Conservation (phyloP, 2,113 vertebrate species). For the Pachyramphus minor region DNA sequence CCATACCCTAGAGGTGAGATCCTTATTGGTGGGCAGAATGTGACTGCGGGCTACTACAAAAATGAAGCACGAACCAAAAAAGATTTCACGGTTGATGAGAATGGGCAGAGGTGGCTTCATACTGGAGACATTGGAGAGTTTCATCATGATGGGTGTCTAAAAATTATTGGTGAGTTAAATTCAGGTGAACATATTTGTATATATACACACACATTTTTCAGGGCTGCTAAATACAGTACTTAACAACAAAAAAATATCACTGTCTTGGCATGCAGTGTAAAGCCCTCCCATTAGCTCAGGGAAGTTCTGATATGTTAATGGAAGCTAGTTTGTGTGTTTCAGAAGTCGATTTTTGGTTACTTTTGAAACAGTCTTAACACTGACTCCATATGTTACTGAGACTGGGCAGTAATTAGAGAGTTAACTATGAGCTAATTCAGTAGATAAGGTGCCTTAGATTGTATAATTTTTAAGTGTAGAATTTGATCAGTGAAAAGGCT, state of each 20-base stretch:
- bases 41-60: constrained; percentile 98
- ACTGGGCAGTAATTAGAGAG: neutral
- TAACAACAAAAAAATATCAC: accelerated
- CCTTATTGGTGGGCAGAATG: constrained; percentile 89
- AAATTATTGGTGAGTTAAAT: constrained; percentile 89
- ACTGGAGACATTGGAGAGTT: constrained; percentile 95
- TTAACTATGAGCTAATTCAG: neutral
- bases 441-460: neutral
- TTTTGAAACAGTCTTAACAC: neutral
- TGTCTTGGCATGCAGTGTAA: neutral
- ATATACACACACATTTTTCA: neutral
- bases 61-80: constrained; percentile 77
- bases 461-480: neutral
- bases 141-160: constrained; percentile 89
- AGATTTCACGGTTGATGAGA: constrained; percentile 87
- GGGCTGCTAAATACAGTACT: neutral
- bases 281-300: neutral
- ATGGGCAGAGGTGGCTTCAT: constrained; percentile 92
- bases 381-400: neutral
- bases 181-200: neutral
- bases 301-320: neutral
- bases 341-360: neutral
- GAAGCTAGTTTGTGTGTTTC: neutral
- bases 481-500: neutral
- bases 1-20: constrained; percentile 92